These are phyloP conservation scores for Cromileptes altivelis DNA, from an alignment of 2,113 vertebrate genomes.

Conservation along the genomic window DNA sequence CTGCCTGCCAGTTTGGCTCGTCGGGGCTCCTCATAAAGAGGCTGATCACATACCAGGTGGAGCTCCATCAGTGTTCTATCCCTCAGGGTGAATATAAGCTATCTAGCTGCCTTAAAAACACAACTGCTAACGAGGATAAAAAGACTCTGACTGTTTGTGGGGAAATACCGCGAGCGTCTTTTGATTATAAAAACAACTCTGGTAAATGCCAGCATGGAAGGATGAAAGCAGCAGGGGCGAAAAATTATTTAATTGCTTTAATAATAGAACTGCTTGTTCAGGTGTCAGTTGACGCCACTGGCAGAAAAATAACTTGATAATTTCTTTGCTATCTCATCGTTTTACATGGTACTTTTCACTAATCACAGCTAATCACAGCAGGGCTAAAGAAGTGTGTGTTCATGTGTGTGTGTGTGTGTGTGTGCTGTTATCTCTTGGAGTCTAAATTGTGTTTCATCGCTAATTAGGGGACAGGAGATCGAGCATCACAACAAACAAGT, in stretches of 20 bases:
- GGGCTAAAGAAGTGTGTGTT: constrained; percentile 10
- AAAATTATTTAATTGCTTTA: neutral
- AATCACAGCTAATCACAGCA: constrained; percentile 27
- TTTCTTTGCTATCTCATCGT: constrained; percentile 1
- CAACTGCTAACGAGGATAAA: constrained; percentile 1
- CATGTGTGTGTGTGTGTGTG: neutral
- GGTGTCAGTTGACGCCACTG: constrained; percentile 8
- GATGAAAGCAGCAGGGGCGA: neutral
- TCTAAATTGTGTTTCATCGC: constrained; percentile 30
- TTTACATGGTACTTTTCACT: constrained; percentile 18
- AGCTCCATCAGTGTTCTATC: constrained; percentile 18
- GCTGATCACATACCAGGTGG: constrained; percentile 43
- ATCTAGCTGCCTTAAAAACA: constrained; percentile 17
- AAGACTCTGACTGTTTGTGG: neutral
- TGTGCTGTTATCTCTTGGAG: constrained; percentile 13
- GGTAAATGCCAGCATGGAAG: neutral
- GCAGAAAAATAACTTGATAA: neutral
- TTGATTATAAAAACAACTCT: constrained; percentile 17
- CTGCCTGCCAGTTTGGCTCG: constrained; percentile 24
- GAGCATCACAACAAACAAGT: constrained; percentile 54
- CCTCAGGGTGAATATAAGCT: constrained; percentile 24
- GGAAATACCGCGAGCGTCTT: neutral
- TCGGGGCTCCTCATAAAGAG: constrained; percentile 36
- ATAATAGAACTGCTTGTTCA: neutral
- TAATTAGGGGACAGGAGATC: constrained; percentile 57